phyloP scores from a whole-genome alignment of 2,888 invertebrate genomes.

The Mythimna impura region DNA sequence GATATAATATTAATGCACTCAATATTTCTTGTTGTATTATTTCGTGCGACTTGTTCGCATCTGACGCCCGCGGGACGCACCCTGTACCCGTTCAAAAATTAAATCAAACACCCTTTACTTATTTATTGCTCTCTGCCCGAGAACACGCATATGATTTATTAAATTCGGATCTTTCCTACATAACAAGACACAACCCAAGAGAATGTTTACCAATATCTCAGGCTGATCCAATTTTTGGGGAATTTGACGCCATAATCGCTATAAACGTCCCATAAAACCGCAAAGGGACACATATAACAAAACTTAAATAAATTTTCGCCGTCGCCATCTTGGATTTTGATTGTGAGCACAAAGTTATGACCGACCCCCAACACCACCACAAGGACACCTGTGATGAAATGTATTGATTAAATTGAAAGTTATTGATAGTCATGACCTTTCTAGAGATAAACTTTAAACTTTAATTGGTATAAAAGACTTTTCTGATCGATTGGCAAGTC shows the following conservation, averaged over 20 bases:
- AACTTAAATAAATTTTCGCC: too few relatives aligned
- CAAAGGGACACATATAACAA: too few relatives aligned
- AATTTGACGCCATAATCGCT: neutral
- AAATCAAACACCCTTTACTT: constrained; percentile 50
- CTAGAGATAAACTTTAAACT: too few relatives aligned
- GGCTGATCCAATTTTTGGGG: neutral
- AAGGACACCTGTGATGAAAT: too few relatives aligned
- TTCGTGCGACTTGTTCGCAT: constrained; percentile 11
- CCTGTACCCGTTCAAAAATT: constrained; percentile 50
- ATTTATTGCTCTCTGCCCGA: constrained; percentile 40
- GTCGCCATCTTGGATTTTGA: too few relatives aligned
- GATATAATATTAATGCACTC: constrained; percentile 29
- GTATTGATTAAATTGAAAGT: too few relatives aligned
- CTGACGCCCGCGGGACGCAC: constrained; percentile 14
- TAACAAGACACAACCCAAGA: neutral
- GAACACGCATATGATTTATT: constrained; percentile 40
- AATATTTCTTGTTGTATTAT: constrained; percentile 27
- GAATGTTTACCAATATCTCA: neutral
- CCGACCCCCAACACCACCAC: too few relatives aligned
- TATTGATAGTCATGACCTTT: too few relatives aligned
- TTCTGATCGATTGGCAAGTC: too few relatives aligned
- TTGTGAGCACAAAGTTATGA: too few relatives aligned
- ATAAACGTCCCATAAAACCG: too few relatives aligned
- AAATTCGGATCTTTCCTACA: constrained; percentile 14
- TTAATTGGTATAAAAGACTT: too few relatives aligned